Conservation (phyloP, 2,113 vertebrate species). For the Psettodes erumei region DNA sequence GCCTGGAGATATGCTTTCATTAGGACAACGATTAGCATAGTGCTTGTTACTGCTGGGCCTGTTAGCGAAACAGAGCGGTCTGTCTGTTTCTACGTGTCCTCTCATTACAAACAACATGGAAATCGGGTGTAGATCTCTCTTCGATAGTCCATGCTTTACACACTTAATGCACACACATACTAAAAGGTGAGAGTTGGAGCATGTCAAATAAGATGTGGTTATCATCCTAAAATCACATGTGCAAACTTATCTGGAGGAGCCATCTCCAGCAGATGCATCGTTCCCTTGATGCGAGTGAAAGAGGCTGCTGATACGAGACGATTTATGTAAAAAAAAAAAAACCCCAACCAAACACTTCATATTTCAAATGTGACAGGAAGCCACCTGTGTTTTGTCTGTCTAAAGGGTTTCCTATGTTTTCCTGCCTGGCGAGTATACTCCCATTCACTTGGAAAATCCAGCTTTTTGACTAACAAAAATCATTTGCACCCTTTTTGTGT, state of each 20-base stretch:
- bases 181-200: constrained; percentile 53
- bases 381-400: constrained; percentile 21
- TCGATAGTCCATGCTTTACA: constrained; percentile 32
- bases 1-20: constrained; percentile 80
- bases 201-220: constrained; percentile 42
- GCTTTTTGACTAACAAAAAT: constrained; percentile 18
- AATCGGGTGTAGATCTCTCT: constrained; percentile 52
- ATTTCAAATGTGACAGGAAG: constrained; percentile 38
- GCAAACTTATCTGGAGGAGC: constrained; percentile 43
- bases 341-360: constrained; percentile 36
- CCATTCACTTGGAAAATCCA: constrained; percentile 12
- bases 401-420: constrained; percentile 17
- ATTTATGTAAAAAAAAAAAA: constrained; percentile 62
- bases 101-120: constrained; percentile 72
- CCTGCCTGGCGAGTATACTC: neutral
- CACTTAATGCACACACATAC: constrained; percentile 27
- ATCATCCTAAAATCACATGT: constrained; percentile 30
- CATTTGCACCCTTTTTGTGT: constrained; percentile 9
- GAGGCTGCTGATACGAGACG: constrained; percentile 19
- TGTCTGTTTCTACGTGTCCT: constrained; percentile 60
- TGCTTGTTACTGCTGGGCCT: constrained; percentile 76
- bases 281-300: constrained; percentile 39
- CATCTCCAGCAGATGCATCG: constrained; percentile 52
- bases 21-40: constrained; percentile 82
- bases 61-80: constrained; percentile 68